These are phyloP conservation scores for Ptilorrhoa leucosticta DNA, from an alignment of 2,113 vertebrate genomes.

Conservation along the genomic window DNA sequence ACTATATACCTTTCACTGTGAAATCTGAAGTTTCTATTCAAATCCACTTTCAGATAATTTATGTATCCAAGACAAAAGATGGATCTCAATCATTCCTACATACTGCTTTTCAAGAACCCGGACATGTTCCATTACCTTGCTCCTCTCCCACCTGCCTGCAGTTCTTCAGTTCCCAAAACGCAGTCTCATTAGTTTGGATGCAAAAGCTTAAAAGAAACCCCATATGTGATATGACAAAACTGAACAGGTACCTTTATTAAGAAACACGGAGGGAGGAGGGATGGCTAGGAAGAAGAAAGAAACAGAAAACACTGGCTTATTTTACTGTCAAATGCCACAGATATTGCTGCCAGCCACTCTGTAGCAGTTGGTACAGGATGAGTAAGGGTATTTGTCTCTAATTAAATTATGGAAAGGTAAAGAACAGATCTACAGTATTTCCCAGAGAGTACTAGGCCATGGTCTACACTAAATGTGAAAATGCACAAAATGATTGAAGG, in stretches of 20 bases:
- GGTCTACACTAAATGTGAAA: neutral
- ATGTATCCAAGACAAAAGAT: neutral
- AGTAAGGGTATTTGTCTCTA: neutral
- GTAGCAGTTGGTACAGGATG: neutral
- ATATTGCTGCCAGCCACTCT: neutral
- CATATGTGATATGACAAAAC: neutral
- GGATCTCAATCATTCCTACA: neutral
- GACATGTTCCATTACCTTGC: neutral
- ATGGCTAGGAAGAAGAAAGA: neutral
- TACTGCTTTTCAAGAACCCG: neutral
- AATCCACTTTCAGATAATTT: constrained; percentile 10
- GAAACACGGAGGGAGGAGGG: neutral
- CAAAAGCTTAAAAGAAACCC: neutral
- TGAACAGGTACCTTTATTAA: neutral
- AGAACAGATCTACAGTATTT: neutral
- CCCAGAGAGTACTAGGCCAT: neutral
- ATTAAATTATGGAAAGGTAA: neutral
- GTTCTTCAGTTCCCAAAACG: neutral
- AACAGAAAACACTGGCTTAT: neutral
- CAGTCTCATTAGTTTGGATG: neutral
- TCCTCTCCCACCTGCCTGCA: neutral
- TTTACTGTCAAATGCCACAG: neutral
- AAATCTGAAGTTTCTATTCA: neutral
- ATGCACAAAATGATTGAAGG: neutral
- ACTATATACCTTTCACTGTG: neutral